phyloP scores from a whole-genome alignment of 2,888 invertebrate species.

The Chorisops tibialis region DNA sequence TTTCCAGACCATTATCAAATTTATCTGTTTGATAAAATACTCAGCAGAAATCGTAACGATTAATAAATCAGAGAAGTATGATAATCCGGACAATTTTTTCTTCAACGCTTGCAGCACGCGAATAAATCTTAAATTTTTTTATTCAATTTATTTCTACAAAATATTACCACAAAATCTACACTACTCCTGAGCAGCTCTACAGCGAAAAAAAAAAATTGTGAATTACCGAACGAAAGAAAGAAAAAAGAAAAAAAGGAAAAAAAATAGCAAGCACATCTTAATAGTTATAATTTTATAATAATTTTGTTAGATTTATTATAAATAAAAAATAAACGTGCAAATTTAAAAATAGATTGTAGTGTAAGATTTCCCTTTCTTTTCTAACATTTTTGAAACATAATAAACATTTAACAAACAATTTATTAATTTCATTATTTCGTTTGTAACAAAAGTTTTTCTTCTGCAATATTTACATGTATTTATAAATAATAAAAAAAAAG shows the following conservation, averaged over 20 bases:
- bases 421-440: background rate
- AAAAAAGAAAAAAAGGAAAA: background rate
- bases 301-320: background rate
- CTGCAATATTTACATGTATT: constrained; percentile 24
- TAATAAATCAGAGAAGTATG: too few relatives aligned
- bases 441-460: constrained; percentile 4
- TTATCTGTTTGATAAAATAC: too few relatives aligned
- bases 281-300: background rate
- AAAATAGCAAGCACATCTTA: background rate
- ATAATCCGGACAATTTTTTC: too few relatives aligned
- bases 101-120: too few relatives aligned
- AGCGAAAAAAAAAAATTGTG: background rate
- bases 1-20: too few relatives aligned
- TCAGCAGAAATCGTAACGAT: too few relatives aligned
- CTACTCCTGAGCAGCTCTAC: too few relatives aligned
- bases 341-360: constrained; percentile 17
- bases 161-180: too few relatives aligned
- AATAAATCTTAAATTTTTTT: too few relatives aligned
- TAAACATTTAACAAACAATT: background rate
- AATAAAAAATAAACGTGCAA: constrained; percentile 13
- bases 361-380: background rate
- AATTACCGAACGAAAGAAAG: constrained; percentile 10
- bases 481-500: constrained; percentile 6
- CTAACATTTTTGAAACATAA: background rate
- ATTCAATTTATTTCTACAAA: too few relatives aligned